Evolutionary conservation across 2,113 vertebrate species (phyloP), one percentile per base, ranked within the genome.

Genomic region (Cottus gobio): DNA sequence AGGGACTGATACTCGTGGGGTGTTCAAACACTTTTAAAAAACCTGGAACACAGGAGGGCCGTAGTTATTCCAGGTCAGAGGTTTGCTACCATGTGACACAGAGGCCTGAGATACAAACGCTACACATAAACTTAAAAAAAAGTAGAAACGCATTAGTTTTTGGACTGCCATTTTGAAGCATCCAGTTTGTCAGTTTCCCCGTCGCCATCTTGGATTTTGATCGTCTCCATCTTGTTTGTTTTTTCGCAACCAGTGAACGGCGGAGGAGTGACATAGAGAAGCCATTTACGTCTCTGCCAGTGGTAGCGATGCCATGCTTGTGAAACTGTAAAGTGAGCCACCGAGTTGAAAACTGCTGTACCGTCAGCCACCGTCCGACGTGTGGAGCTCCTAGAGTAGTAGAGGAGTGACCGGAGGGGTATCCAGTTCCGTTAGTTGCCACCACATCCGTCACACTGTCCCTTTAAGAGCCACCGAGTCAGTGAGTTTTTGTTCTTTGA

Each of bases 401-500:
- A n/a, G n/a, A n/a, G n/a, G n/a, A n/a, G n/a, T 54, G 9, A 54
- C n/a, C 22, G 11, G n/a, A 54, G 50, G 50, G 50, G 8, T 12
- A 56, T 26, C 52, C 7, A 24, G 24, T 20, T 56, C n/a, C 11
- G 3, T 11, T 54, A 54, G 16, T 26, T 56, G 10, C 22, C 52
- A 56, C n/a, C 11, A 56, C 12, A 13, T 5, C n/a, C 52, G 4
- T 26, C 48, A 20, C 48, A 22, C n/a, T 26, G 52, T 24, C 52
- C n/a, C 52, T 54, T 54, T 24, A 54, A 54, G 52, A 24, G n/a
- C 22, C 9, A 54, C 10, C 60, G 60, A 87, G 60, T 72, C 61
- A 67, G 5, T 26, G 50, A 79, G 54, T 73, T 63, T 44, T 28
- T 31, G 46, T 22, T 48, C 22, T 26, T 26, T 54, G 22, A 54